Conservation (phyloP, 2,113 vertebrate species). For the Panthera leo region DNA sequence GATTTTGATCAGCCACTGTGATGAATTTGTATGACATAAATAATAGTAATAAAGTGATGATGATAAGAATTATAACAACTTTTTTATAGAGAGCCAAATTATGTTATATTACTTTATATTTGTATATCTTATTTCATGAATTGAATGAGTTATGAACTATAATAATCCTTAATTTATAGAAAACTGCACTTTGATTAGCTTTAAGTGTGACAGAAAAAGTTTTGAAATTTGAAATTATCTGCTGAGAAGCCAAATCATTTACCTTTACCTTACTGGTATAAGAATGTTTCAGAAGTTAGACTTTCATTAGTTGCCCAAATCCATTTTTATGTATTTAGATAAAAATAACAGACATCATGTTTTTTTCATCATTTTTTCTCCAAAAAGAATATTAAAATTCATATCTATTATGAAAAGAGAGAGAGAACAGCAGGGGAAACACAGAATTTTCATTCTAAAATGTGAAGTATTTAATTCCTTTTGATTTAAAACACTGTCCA, state of each 20-base stretch:
- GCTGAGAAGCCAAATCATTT: background rate
- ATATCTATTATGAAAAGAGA: background rate
- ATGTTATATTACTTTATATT: background rate
- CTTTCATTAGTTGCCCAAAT: background rate
- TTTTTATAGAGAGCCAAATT: background rate
- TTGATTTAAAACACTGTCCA: background rate
- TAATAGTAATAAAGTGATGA: background rate
- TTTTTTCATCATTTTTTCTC: background rate
- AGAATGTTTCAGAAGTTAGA: background rate
- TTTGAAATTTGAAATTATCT: background rate
- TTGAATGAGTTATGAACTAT: background rate
- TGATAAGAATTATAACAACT: background rate
- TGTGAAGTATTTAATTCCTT: background rate
- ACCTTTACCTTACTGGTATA: background rate
- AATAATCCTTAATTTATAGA: background rate
- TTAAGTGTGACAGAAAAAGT: background rate
- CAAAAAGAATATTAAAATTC: background rate
- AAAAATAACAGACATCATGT: background rate
- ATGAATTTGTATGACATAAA: background rate
- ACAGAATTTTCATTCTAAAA: background rate
- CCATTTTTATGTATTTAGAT: background rate
- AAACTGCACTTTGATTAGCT: background rate
- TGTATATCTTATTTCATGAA: background rate
- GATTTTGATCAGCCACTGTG: background rate
- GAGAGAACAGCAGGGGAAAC: background rate